Percentiles rank a stretch among this genome's conserved stretches.
Evolutionary conservation across 2,113 vertebrate species (phyloP).

Genomic region (Oostethus manadensis): DNA sequence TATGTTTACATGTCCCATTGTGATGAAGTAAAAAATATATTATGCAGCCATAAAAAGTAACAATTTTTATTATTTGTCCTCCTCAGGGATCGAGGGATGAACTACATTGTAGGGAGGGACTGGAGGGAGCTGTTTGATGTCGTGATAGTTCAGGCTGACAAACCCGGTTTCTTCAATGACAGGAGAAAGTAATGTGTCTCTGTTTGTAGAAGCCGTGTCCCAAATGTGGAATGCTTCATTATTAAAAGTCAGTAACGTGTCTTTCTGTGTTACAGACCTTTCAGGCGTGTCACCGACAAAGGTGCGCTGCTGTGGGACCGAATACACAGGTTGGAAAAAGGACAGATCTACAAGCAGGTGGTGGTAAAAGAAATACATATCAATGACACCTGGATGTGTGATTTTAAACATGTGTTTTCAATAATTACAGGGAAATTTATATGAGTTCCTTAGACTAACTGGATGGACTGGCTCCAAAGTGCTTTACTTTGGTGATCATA

Average conservation of each 20-base stretch:
- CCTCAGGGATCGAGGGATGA: constrained; percentile 91
- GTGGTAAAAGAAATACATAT: constrained; percentile 5
- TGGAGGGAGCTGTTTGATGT: constrained; percentile 96
- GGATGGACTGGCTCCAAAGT: constrained; percentile 97
- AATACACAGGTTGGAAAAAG: constrained; percentile 92
- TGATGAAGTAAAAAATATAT: constrained; percentile 6
- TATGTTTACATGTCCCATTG: background rate
- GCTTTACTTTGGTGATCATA: constrained; percentile 97
- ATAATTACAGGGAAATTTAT: constrained; percentile 85
- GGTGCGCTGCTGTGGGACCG: constrained; percentile 93
- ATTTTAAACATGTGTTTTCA: constrained; percentile 15
- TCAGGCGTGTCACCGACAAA: constrained; percentile 89
- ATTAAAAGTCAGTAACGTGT: constrained; percentile 14
- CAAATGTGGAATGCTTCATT: background rate
- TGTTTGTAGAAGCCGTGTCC: background rate
- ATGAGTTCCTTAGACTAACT: constrained; percentile 95
- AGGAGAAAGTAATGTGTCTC: constrained; percentile 79
- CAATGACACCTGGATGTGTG: background rate
- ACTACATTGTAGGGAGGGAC: constrained; percentile 91
- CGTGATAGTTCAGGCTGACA: constrained; percentile 96
- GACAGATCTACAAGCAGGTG: constrained; percentile 98
- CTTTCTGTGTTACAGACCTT: constrained; percentile 75
- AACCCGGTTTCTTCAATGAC: constrained; percentile 96
- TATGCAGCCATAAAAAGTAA: constrained; percentile 10
- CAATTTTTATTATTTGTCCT: constrained; percentile 7